Base-by-base conservation (phyloP, 2,888 invertebrate species). In the Mythimna loreyi region DNA sequence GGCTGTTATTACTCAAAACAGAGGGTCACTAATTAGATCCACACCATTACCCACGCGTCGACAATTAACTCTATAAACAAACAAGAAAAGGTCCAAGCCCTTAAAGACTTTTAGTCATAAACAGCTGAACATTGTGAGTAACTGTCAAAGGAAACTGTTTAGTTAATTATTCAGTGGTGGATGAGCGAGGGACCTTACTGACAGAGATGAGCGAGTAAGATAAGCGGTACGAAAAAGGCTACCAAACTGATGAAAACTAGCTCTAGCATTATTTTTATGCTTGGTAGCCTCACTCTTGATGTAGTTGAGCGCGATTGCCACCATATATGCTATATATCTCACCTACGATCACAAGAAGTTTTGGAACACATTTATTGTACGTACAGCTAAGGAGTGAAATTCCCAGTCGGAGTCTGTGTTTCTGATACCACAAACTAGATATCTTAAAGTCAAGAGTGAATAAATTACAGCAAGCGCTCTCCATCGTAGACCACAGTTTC, bases 151-250 rank as follows among this genome's bases (percentile, higher is more conserved):
- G 56, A 58, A 65, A 75, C 62, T 28, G 74, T 61, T 47, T 7
- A 36, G 55, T 81, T 70, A 77, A 78, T 81, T 83, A 81, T 81
- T 80, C 72, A 78, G 56, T 3, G 25, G 36, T 16, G 58, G 64
- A 63, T 73, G 63, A 47, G 11, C 61, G 50, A 52, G 9, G 52
- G 19, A 28, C 4, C 8, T 52, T 52, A 7, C 28, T 19, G 8
- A 28, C 8, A n/a, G 3, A 52, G 19, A 28, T 19, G 19, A 3
- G n/a, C 4, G 19, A 52, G 19, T n/a, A n/a, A 43, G 52, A 3
- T 28, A 9, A 7, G 52, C 9, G 7, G 25, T 25, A 52, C 25
- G 28, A 28, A 28, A 25, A 28, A 50, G 0, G 7, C 7, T 19
- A 52, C 28, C 8, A 52, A 3, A 25, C 33, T 9, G 3, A 13